Base-by-base conservation (phyloP, 2,888 invertebrate genomes). In the Melanostoma scalare region DNA sequence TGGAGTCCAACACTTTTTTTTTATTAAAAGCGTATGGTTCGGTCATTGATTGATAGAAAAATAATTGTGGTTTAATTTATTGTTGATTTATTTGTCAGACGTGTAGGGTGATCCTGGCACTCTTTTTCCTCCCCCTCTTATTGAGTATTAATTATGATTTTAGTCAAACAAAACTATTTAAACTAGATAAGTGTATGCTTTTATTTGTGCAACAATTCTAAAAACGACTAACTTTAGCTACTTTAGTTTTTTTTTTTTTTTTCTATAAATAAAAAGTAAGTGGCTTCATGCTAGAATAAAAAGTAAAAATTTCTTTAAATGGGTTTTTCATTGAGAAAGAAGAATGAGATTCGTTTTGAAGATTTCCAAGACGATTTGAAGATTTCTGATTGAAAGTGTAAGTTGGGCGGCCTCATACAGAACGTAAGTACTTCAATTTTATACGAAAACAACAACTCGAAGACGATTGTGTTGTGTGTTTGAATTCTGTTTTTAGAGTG, bases 121-220 rank as follows among this genome's bases (percentile, higher is more conserved):
- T 46, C 10, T 5, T 36, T 35, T 61, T 46, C 8, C 31, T 46
- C 36, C 35, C 31, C 44, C 30, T 44, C 4, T 20, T 33, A 6
- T 44, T n/a, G 31, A 60, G 60, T 44, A 60, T 44, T 60, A 56
- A 60, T 61, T 46, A 35, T 30, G n/a, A 35, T 33, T 61, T 61
- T 36, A 61, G 8, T 60, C 8, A 0, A 20, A 20, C 6, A 61
- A 40, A 30, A 31, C 8, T 31, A 38, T 31, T 42, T 42, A 5
- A 40, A 6, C 42, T 44, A 61, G 36, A 46, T 20, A 46, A 46
- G 0, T 61, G 46, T 36, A 20, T 20, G 44, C 20, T 61, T 44
- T 33, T 46, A 9, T 9, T 36, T 36, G 9, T 44, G 60, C 44
- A 35, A 20, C 3, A 35, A 6, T 46, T 46, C 44, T 61, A 35